Evolutionary conservation across 37 sponge, comb jelly and placozoan species (phyloP), one percentile per base, ranked within the genome.

Genomic region (Agelas oroides): DNA sequence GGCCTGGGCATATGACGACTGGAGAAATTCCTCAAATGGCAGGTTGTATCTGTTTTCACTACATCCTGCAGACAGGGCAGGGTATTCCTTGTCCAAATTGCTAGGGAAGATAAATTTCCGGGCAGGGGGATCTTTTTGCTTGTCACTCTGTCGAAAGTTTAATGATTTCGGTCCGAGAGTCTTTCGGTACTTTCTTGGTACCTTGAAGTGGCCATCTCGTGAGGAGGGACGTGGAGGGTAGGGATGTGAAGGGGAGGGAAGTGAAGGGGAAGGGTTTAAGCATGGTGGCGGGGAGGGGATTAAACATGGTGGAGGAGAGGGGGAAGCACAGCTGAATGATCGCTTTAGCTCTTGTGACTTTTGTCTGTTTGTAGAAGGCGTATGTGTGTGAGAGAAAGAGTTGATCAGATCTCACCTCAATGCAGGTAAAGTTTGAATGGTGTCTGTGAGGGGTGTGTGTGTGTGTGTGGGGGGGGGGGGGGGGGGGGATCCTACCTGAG

Each of bases 401-500:
- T n/a, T n/a, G n/a, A n/a, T n/a, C n/a, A n/a, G n/a, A n/a, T n/a
- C n/a, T n/a, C n/a, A n/a, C n/a, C n/a, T n/a, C n/a, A n/a, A n/a
- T n/a, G n/a, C n/a, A n/a, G n/a, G n/a, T n/a, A n/a, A n/a, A n/a
- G n/a, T n/a, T n/a, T n/a, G n/a, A n/a, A n/a, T n/a, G n/a, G n/a
- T n/a, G n/a, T n/a, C n/a, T n/a, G n/a, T n/a, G n/a, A n/a, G n/a
- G n/a, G n/a, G n/a, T 8, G 3, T 46, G 46, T 46, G 6, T 12
- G 8, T 46, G 46, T 8, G 8, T 46, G 8, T 46, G 46, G 6
- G 46, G 8, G 46, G 8, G 6, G 46, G 46, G 46, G 46, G 46
- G 46, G 8, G 46, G 46, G 46, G 6, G 3, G 3, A 46, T 46
- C 86, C 75, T 70, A 93, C 93, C 53, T 89, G 21, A 88, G 55